Evolutionary conservation across 1,140 invertebrate genomes (phyloP), one percentile per base, ranked within the genome.

Genomic region (Octopus sinensis): DNA sequence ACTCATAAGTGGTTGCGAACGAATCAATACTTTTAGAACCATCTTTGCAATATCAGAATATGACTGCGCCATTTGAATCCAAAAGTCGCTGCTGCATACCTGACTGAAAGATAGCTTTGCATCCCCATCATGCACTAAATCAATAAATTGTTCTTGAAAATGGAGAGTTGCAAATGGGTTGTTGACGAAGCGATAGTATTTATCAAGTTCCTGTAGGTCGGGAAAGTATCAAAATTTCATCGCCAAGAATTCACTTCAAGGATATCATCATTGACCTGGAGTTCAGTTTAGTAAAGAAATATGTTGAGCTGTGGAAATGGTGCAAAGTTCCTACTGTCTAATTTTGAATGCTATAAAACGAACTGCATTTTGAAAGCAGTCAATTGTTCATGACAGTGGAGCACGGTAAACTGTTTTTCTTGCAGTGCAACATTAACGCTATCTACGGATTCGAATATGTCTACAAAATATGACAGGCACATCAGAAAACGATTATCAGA

Each of bases 1-100:
- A 68, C 62, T 68, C 62, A 68, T 68, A 68, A 68, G 62, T 68
- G 62, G 62, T 68, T 68, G 62, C n/a, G 62, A 68, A 68, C n/a
- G 62, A 68, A 68, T 68, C 62, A 68, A 13, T 68, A 68, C 3
- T 3, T n/a, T 1, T 13, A 68, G 62, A 68, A n/a, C 62, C 62
- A 68, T 68, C 62, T 68, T 68, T 68, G 62, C 1, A 3, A 68
- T 3, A 68, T 68, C 62, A n/a, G 62, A 3, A 68, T 68, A 68
- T 68, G 62, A 68, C 3, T 68, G 62, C 62, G 62, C 62, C 62
- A 68, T 68, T 68, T 68, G 12, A 68, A 68, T 68, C 62, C 62
- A 68, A 68, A 68, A 1, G 62, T 68, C 62, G n/a, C 62, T 68
- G 62, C 62, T 13, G 62, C 62, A 68, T n/a, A 68, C n/a, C 62